phyloP scores from a whole-genome alignment of 1,140 invertebrate genomes.

The Asobara japonica region DNA sequence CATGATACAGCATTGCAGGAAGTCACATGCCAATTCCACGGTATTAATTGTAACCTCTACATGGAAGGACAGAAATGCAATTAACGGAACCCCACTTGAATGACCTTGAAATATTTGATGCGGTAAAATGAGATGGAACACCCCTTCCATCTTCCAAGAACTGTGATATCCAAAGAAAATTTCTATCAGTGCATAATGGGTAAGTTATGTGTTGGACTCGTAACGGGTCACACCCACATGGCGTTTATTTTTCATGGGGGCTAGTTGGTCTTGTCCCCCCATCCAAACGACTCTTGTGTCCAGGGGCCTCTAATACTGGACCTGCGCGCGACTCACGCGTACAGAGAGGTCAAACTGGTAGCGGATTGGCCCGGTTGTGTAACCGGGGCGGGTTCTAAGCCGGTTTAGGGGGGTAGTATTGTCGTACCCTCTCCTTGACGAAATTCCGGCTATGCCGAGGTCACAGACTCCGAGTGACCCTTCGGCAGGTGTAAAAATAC shows the following conservation, averaged over 20 bases:
- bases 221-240: too few relatives aligned
- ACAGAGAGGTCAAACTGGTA: slow-evolving; percentile 49
- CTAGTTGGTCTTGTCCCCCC: slow-evolving; percentile 40
- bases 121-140: too few relatives aligned
- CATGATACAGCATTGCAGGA: too few relatives aligned
- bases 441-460: background rate
- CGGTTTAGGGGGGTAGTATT: slow-evolving; percentile 63
- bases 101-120: too few relatives aligned
- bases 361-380: slow-evolving; percentile 57
- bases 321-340: slow-evolving; percentile 59
- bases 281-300: slow-evolving; percentile 34
- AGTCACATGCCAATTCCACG: too few relatives aligned
- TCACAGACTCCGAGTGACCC: background rate
- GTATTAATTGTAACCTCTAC: too few relatives aligned
- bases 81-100: too few relatives aligned
- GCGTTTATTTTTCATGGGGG: slow-evolving; percentile 39
- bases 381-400: slow-evolving; percentile 64
- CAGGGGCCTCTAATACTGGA: slow-evolving; percentile 49
- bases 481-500: background rate
- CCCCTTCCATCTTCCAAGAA: too few relatives aligned
- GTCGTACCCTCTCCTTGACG: slow-evolving; percentile 5
- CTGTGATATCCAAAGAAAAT: too few relatives aligned
- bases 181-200: too few relatives aligned
- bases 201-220: too few relatives aligned
- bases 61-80: too few relatives aligned